Percentiles rank a stretch among this genome's conserved stretches.
Conservation (phyloP, 2,797 vertebrate genomes). For the Carcharodon carcharias region DNA sequence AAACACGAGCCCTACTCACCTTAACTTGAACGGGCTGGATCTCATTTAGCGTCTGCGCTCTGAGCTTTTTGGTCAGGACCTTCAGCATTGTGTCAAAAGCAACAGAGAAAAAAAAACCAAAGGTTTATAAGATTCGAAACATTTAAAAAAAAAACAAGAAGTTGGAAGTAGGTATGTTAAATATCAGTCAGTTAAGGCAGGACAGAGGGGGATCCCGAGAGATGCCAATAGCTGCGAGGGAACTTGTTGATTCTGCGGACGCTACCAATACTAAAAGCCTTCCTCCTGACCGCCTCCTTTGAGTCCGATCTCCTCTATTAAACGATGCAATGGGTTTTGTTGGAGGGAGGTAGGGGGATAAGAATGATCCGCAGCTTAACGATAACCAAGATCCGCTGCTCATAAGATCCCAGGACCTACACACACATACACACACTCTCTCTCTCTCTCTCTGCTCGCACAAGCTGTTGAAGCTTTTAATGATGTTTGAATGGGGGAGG, state of each 20-base stretch:
- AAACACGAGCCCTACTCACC: constrained; percentile 57
- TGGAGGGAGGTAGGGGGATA: neutral
- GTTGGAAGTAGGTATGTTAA: neutral
- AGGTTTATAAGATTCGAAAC: neutral
- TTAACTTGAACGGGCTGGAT: constrained; percentile 82
- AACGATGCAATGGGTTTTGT: neutral
- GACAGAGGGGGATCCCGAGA: neutral
- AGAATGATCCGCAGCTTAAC: neutral
- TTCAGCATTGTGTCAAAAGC: constrained; percentile 67
- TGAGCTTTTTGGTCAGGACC: constrained; percentile 81
- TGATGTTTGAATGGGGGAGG: neutral
- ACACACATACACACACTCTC: neutral
- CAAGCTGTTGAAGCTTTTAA: neutral
- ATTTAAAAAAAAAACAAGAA: neutral
- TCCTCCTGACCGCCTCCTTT: neutral
- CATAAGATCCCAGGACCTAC: neutral
- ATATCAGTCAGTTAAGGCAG: neutral
- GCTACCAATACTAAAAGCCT: neutral
- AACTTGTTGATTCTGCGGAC: neutral
- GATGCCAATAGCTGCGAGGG: neutral
- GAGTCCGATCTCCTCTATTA: neutral
- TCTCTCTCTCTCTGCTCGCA: neutral
- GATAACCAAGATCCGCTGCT: neutral
- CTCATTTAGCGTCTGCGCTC: constrained; percentile 80
- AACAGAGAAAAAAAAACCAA: neutral